Evolutionary conservation across 2,888 invertebrate species (phyloP), one percentile per base, ranked within the genome.

Genomic region (Cylloceria caligata): DNA sequence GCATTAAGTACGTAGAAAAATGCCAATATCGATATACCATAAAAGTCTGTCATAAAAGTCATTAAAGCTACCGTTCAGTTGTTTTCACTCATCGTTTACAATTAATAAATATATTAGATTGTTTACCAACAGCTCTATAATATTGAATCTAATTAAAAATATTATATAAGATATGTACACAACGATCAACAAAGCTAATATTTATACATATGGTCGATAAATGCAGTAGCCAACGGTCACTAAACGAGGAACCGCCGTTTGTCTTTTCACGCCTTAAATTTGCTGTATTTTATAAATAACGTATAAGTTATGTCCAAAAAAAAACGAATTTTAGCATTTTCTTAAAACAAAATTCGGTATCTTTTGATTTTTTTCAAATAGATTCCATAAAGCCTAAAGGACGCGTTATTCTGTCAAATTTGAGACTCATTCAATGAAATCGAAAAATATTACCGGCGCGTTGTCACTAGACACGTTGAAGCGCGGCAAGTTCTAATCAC

Each of bases 91-190:
- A 64, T 39, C 0, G 36, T 13, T 1, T 34, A 68, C 49, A 21
- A 45, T 76, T 42, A 65, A 81, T 78, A 82, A 74, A 78, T 67
- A 75, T 30, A 62, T 19, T 68, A 68, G 77, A 55, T 69, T 77
- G 30, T 71, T 60, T 39, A 71, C 65, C 67, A 60, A 73, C 65
- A 65, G 16, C 34, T 42, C 24, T 57, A 65, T 30, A 55, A 81
- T 67, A 72, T 72, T 76, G 57, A 81, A n/a, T n/a, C n/a, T n/a
- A n/a, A n/a, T n/a, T n/a, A n/a, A n/a, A 73, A 74, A 81, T 71
- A 74, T 16, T 65, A 42, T 64, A 47, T 42, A 36, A 49, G 36
- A 49, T 78, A 78, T 81, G 11, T 81, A 81, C 74, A 74, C 65
- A 65, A 74, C 64, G 55, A 57, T 81, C 39, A 34, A 69, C 64